Conservation (phyloP, 2,888 invertebrate species). For the Macropis europaea region DNA sequence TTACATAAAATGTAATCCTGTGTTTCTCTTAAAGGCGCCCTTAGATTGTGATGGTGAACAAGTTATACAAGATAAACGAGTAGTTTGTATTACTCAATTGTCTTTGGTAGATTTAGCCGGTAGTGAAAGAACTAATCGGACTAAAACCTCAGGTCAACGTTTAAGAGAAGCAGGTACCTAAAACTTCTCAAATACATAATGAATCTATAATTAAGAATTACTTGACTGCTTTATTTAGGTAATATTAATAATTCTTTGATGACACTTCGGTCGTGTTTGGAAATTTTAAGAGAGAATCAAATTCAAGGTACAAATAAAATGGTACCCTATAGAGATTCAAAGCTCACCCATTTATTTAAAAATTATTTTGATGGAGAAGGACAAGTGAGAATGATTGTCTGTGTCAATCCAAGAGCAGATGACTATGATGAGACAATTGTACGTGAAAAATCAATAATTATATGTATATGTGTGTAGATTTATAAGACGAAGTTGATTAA, state of each 20-base stretch:
- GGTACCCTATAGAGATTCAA: conserved; percentile 97
- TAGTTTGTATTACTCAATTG: conserved; percentile 92
- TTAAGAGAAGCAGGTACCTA: conserved; percentile 84
- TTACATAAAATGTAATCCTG: not conserved
- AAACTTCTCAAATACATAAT: not conserved
- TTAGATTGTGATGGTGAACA: conserved; percentile 86
- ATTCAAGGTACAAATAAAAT: conserved; percentile 85
- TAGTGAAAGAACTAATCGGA: conserved; percentile 95
- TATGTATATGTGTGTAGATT: not conserved
- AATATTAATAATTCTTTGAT: conserved; percentile 98
- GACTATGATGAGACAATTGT: conserved; percentile 97
- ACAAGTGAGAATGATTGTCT: conserved; percentile 97
- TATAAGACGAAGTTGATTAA: not conserved
- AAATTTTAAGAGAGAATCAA: conserved; percentile 95
- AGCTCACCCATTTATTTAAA: conserved; percentile 97
- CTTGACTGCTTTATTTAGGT: conserved; percentile 80
- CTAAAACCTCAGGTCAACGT: conserved; percentile 91
- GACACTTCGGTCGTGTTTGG: conserved; percentile 95
- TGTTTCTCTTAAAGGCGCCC: conserved; percentile 81
- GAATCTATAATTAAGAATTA: not conserved
- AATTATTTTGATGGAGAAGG: conserved; percentile 99
- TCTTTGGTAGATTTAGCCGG: conserved; percentile 99
- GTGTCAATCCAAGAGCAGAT: conserved; percentile 94
- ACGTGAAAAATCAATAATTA: conserved; percentile 68
- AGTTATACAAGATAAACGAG: conserved; percentile 89